Evolutionary conservation across 2,797 vertebrate species (phyloP).

Genomic region (Enteromius viviparus): DNA sequence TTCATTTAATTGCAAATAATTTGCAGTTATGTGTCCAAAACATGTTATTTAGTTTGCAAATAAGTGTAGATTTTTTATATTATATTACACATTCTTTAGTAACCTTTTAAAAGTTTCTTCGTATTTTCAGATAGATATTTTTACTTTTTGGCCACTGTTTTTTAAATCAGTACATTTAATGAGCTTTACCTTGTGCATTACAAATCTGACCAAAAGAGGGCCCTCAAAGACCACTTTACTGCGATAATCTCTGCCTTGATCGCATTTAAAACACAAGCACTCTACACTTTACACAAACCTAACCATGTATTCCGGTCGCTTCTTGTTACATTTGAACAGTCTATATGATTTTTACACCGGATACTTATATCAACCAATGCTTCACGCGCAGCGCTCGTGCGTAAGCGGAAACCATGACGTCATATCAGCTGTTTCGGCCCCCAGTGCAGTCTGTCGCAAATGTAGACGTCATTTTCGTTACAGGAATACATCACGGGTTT

Average conservation of each 20-base stretch:
- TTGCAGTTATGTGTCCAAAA: not conserved
- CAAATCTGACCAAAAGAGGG: slow-evolving; percentile 24
- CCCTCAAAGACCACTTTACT: not conserved
- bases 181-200: slow-evolving; percentile 5
- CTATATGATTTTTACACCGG: not conserved
- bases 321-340: not conserved
- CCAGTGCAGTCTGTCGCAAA: slow-evolving; percentile 38
- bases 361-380: not conserved
- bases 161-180: not conserved
- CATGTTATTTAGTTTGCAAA: not conserved
- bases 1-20: not conserved
- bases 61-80: not conserved
- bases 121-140: not conserved
- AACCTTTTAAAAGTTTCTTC: not conserved
- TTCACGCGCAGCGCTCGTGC: slow-evolving; percentile 18
- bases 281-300: not conserved
- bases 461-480: slow-evolving; percentile 48
- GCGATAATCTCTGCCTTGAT: not conserved
- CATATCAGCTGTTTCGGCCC: slow-evolving; percentile 42
- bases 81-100: not conserved
- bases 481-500: slow-evolving; percentile 36
- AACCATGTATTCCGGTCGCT: not conserved
- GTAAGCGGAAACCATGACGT: slow-evolving; percentile 58
- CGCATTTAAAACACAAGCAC: not conserved
- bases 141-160: too few species aligned